phyloP scores from a whole-genome alignment of 2,113 vertebrate species.

The Lethenteron reissneri region DNA sequence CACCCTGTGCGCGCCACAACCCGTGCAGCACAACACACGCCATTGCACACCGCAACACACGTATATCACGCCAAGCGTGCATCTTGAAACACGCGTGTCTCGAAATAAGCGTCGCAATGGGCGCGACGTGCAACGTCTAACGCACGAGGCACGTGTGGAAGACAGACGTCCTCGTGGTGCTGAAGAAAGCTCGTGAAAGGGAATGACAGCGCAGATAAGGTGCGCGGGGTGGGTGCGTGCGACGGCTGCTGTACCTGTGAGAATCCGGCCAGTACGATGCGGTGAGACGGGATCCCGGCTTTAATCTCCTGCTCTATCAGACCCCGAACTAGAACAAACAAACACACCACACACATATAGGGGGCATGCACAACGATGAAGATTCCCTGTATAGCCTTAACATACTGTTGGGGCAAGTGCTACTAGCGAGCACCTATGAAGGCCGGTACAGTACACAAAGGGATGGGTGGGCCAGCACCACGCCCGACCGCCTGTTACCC shows the following conservation, averaged over 20 bases:
- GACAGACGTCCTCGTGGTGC: too few relatives aligned
- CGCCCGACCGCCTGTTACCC: neutral
- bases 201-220: too few relatives aligned
- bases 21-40: neutral
- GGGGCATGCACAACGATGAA: neutral
- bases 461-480: neutral
- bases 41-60: neutral
- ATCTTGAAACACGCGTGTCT: neutral
- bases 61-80: neutral
- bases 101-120: neutral
- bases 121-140: too few relatives aligned
- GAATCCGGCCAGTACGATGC: conserved; percentile 81
- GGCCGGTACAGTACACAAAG: too few relatives aligned
- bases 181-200: too few relatives aligned
- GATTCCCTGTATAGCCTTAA: too few relatives aligned
- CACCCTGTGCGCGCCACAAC: conserved; percentile 35
- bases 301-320: conserved; percentile 85
- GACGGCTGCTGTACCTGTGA: conserved; percentile 45
- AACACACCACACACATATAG: conserved; percentile 1
- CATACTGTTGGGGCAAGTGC: too few relatives aligned
- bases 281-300: conserved; percentile 73
- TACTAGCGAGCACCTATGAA: too few relatives aligned
- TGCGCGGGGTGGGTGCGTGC: too few relatives aligned
- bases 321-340: conserved; percentile 45
- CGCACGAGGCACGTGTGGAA: too few relatives aligned